These are phyloP conservation scores for Drosophila mojavensis DNA, from an alignment of 1,140 invertebrate species.

Conservation along the genomic window DNA sequence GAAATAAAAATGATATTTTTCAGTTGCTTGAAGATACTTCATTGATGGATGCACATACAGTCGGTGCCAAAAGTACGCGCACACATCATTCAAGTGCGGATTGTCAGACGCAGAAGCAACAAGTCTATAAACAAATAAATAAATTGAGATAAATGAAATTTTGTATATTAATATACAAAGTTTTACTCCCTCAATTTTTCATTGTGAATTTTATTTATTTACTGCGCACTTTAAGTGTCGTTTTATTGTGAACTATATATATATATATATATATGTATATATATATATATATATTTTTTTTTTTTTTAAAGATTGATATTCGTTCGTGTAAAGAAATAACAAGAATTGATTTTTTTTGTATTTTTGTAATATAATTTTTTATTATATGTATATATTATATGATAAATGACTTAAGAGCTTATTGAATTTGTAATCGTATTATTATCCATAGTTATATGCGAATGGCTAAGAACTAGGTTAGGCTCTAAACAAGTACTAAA, in stretches of 20 bases:
- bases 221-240: slow-evolving; percentile 16
- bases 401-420: slow-evolving; percentile 66
- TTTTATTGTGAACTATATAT: background rate
- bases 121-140: too few species aligned
- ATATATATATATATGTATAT: too few species aligned
- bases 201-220: slow-evolving; percentile 45
- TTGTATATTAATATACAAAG: too few species aligned
- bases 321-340: slow-evolving; percentile 27
- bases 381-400: slow-evolving; percentile 49
- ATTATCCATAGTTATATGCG: slow-evolving; percentile 41
- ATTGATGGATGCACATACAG: too few species aligned
- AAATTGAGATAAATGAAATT: too few species aligned
- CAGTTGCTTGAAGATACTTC: too few species aligned
- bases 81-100: too few species aligned
- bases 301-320: too few species aligned
- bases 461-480: slow-evolving; percentile 46
- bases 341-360: slow-evolving; percentile 22
- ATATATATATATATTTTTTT: too few species aligned
- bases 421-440: slow-evolving; percentile 46
- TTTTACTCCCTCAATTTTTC: background rate
- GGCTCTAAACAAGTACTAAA: slow-evolving; percentile 40
- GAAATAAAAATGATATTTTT: too few species aligned
- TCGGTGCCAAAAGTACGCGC: too few species aligned
- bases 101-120: too few species aligned
- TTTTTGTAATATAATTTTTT: slow-evolving; percentile 53